phyloP scores from a whole-genome alignment of 2,888 invertebrate species.

The Euplagia quadripunctaria region DNA sequence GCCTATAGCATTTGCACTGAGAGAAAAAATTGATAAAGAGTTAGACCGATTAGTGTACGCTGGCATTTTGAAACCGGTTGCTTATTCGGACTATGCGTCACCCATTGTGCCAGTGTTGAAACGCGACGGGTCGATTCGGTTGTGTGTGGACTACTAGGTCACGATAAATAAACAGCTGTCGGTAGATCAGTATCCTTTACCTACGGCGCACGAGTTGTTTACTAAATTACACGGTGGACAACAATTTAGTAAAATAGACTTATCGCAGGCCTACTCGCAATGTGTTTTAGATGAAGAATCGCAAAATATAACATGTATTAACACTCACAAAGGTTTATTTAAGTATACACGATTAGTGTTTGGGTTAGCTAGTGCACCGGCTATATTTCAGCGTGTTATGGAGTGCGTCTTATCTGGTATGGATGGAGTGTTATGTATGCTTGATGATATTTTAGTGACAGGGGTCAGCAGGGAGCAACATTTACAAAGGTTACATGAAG shows the following conservation, averaged over 20 bases:
- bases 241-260: no score
- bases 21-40: conserved; percentile 16
- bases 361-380: no score
- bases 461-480: background rate
- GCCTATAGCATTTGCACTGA: conserved; percentile 21
- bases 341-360: no score
- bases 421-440: background rate
- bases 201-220: background rate
- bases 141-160: background rate
- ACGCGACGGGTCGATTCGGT: no score
- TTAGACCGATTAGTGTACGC: conserved; percentile 13
- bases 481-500: background rate
- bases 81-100: conserved; percentile 19
- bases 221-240: background rate
- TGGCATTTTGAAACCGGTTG: conserved; percentile 21
- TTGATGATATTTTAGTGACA: background rate
- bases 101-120: conserved; percentile 20
- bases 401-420: background rate
- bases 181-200: conserved; percentile 38
- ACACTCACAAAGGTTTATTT: no score
- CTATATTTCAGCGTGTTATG: no score
- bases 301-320: no score
- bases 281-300: no score
- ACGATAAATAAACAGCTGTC: conserved; percentile 30
- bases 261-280: no score